These are phyloP conservation scores for Botia almorhae DNA, from an alignment of 2,797 vertebrate genomes.

Conservation along the genomic window DNA sequence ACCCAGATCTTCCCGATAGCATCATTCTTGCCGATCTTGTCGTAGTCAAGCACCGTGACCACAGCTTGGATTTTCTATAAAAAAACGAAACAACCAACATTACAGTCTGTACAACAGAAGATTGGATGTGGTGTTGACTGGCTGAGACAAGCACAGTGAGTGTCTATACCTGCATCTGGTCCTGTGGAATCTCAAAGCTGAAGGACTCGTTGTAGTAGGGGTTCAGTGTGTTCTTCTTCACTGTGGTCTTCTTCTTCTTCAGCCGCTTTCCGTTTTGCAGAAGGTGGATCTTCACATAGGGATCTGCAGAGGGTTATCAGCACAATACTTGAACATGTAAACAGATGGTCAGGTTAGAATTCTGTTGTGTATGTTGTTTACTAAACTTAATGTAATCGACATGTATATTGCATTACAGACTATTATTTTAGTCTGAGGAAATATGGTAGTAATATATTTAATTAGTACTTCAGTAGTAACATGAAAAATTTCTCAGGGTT, in stretches of 20 bases:
- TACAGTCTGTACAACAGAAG: slow-evolving; percentile 10
- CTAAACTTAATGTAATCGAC: too few species aligned
- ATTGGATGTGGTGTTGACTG: background rate
- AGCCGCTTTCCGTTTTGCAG: slow-evolving; percentile 95
- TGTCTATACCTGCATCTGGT: slow-evolving; percentile 91
- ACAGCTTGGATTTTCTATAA: slow-evolving; percentile 94
- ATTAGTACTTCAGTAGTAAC: too few species aligned
- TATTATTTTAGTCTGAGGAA: too few species aligned
- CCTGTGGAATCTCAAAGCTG: slow-evolving; percentile 98
- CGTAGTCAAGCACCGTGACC: slow-evolving; percentile 96
- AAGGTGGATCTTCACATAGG: slow-evolving; percentile 97
- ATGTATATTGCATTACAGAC: too few species aligned
- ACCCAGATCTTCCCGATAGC: slow-evolving; percentile 97
- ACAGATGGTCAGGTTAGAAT: background rate
- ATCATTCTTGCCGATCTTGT: slow-evolving; percentile 98
- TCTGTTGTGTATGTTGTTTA: too few species aligned
- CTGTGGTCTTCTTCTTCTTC: slow-evolving; percentile 99
- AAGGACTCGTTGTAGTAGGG: slow-evolving; percentile 98
- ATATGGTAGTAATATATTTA: too few species aligned
- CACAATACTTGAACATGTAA: background rate
- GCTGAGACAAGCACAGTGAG: background rate
- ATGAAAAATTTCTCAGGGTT: too few species aligned
- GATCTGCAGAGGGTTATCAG: slow-evolving; percentile 77
- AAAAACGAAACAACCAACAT: background rate
- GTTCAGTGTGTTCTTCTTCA: slow-evolving; percentile 98